These are phyloP conservation scores for Perizoma flavofasciatum DNA, from an alignment of 2,888 invertebrate genomes.

Conservation along the genomic window DNA sequence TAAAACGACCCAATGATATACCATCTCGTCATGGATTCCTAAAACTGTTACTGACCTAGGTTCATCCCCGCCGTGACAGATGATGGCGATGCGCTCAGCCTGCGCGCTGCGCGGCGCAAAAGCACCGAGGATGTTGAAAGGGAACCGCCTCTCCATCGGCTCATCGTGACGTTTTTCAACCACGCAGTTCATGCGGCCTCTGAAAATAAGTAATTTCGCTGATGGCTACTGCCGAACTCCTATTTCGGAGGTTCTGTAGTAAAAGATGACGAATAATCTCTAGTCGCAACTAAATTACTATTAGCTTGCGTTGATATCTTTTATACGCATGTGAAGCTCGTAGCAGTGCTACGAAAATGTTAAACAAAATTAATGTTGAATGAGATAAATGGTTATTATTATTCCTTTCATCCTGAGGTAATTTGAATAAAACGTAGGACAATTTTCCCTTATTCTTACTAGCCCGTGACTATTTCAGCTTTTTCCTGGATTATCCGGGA, in stretches of 20 bases:
- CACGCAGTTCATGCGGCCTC: constrained; percentile 95
- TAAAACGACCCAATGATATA: too few relatives aligned
- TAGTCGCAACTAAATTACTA: too few relatives aligned
- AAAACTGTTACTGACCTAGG: constrained; percentile 53
- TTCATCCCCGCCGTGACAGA: constrained; percentile 93
- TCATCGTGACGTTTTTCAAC: constrained; percentile 95
- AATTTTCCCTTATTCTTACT: constrained; percentile 13
- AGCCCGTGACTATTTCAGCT: constrained; percentile 21
- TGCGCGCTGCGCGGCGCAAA: constrained; percentile 80
- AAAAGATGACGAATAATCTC: too few relatives aligned
- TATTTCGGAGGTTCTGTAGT: too few relatives aligned
- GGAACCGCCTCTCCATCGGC: constrained; percentile 86
- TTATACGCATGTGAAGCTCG: neutral
- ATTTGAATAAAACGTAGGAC: constrained; percentile 10
- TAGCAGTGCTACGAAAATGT: constrained; percentile 18
- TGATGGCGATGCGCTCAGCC: constrained; percentile 94
- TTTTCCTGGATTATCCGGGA: constrained; percentile 23
- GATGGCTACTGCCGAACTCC: too few relatives aligned
- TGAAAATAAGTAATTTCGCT: constrained; percentile 46
- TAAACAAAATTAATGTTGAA: constrained; percentile 3
- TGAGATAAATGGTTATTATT: constrained; percentile 7
- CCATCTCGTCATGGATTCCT: too few relatives aligned
- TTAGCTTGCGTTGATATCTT: constrained; percentile 16
- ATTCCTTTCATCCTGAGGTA: neutral
- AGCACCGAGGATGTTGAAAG: constrained; percentile 77